These are phyloP conservation scores for Dicrostonyx torquatus DNA, from an alignment of 2,797 vertebrate species.

Conservation along the genomic window DNA sequence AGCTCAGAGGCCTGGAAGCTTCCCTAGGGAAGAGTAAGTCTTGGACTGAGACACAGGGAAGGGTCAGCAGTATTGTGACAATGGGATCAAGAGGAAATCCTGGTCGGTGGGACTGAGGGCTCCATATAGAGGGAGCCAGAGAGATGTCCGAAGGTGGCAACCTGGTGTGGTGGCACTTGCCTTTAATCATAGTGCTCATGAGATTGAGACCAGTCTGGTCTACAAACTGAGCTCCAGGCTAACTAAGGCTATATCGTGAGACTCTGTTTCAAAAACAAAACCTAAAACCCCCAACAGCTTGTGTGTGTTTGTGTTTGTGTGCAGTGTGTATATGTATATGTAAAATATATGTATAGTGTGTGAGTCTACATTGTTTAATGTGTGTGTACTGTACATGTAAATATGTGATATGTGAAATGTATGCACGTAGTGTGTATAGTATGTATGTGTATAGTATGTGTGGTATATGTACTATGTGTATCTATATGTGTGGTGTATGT, in stretches of 20 bases:
- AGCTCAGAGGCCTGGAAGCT: not conserved
- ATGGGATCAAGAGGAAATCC: not conserved
- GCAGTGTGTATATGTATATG: not conserved
- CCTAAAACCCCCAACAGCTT: not conserved
- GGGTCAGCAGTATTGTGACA: no score
- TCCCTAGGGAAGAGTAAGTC: not conserved
- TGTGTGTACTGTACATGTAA: not conserved
- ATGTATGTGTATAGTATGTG: no score
- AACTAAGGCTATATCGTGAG: not conserved
- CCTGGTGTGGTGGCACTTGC: not conserved
- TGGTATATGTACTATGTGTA: no score
- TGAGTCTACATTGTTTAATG: not conserved
- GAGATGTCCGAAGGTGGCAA: not conserved
- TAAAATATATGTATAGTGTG: not conserved
- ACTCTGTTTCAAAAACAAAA: not conserved
- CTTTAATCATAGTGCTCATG: not conserved
- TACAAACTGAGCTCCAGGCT: not conserved
- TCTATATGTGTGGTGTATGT: accelerated
- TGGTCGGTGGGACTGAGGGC: not conserved
- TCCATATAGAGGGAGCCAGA: not conserved
- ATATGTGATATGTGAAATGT: not conserved
- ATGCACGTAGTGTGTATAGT: accelerated
- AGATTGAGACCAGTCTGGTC: not conserved
- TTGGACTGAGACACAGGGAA: not conserved
- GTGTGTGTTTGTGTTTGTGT: not conserved